These are phyloP conservation scores for Zeus faber DNA, from an alignment of 2,113 vertebrate species.

Conservation along the genomic window DNA sequence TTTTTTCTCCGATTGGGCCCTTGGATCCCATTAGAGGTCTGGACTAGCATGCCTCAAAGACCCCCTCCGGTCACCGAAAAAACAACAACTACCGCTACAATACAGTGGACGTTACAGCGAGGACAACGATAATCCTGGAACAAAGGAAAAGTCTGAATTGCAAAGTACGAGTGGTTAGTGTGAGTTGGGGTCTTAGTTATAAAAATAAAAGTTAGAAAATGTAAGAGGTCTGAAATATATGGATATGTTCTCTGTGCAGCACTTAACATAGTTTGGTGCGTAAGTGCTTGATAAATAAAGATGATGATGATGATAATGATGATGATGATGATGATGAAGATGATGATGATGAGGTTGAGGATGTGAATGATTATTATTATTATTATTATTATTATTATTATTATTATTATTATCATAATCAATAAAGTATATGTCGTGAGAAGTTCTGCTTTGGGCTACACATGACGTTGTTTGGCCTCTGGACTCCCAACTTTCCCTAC, in stretches of 20 bases:
- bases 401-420: too few species aligned
- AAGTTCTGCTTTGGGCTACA: conserved; percentile 19
- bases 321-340: too few species aligned
- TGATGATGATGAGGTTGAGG: too few species aligned
- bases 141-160: conserved; percentile 1
- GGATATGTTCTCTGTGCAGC: too few species aligned
- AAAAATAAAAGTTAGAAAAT: too few species aligned
- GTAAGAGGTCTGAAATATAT: too few species aligned
- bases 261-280: too few species aligned
- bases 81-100: conserved; percentile 22
- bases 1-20: conserved; percentile 18
- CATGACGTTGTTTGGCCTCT: conserved; percentile 22
- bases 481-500: conserved; percentile 36
- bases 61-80: conserved; percentile 7
- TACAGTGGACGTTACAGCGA: conserved; percentile 12
- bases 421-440: conserved; percentile 21
- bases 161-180: conserved; percentile 13
- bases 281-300: too few species aligned
- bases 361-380: too few species aligned
- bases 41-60: conserved; percentile 25
- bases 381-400: too few species aligned
- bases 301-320: too few species aligned
- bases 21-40: conserved; percentile 41
- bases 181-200: too few species aligned
- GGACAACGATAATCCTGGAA: conserved; percentile 7